A percentile compares a stretch with the other conserved stretches of the same genome.
Evolutionary conservation across 2,888 invertebrate genomes (phyloP).

Genomic region (Prosopocoilus inquinatus): DNA sequence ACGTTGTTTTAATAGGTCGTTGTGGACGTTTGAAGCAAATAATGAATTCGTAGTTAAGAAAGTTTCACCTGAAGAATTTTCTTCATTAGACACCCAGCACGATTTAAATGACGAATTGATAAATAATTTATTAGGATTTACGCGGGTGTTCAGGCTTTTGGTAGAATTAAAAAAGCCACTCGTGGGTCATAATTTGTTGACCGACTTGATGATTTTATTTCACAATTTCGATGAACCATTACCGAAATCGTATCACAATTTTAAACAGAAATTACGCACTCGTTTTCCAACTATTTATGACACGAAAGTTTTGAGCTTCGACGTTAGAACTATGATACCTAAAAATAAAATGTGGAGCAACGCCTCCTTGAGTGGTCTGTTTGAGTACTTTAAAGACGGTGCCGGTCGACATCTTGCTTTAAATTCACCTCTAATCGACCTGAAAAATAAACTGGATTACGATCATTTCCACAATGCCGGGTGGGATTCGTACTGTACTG

Average conservation of each 20-base stretch:
- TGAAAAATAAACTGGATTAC: slow-evolving; percentile 29
- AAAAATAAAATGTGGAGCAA: slow-evolving; percentile 54
- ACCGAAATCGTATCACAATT: slow-evolving; percentile 62
- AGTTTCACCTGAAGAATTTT: slow-evolving; percentile 40
- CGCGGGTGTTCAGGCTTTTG: slow-evolving; percentile 64
- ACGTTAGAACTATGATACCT: slow-evolving; percentile 46
- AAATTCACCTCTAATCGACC: slow-evolving; percentile 48
- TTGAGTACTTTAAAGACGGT: slow-evolving; percentile 59
- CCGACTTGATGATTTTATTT: slow-evolving; percentile 69
- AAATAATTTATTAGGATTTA: slow-evolving; percentile 62
- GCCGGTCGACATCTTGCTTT: slow-evolving; percentile 45
- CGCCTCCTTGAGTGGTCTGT: slow-evolving; percentile 58
- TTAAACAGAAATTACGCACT: slow-evolving; percentile 61
- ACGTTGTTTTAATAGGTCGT: slow-evolving; percentile 50
- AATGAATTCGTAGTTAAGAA: slow-evolving; percentile 46
- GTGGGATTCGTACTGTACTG: slow-evolving; percentile 78
- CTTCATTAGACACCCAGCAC: slow-evolving; percentile 36
- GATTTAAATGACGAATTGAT: slow-evolving; percentile 56
- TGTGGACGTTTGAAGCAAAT: slow-evolving; percentile 41
- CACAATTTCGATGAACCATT: slow-evolving; percentile 70
- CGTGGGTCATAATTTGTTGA: slow-evolving; percentile 72
- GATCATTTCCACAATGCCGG: slow-evolving; percentile 70
- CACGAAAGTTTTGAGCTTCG: slow-evolving; percentile 68
- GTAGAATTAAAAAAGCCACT: slow-evolving; percentile 64
- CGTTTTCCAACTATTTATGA: slow-evolving; percentile 71